These are phyloP conservation scores for Polypedilum pembai DNA, from an alignment of 1,140 invertebrate genomes.

Conservation along the genomic window DNA sequence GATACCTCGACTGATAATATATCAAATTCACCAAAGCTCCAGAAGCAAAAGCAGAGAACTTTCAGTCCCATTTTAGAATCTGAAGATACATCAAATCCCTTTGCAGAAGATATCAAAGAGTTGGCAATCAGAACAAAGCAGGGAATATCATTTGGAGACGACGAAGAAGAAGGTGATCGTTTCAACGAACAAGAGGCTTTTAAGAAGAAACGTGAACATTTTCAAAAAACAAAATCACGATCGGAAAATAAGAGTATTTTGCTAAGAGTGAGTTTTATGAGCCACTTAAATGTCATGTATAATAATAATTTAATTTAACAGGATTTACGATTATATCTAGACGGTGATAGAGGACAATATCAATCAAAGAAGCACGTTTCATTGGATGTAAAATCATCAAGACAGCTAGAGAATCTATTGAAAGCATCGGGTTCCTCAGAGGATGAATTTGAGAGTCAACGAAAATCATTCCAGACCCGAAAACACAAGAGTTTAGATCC, in stretches of 20 bases:
- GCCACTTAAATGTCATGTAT: not conserved
- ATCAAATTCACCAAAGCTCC: slow-evolving; percentile 34
- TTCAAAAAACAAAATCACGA: slow-evolving; percentile 42
- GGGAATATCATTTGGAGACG: slow-evolving; percentile 40
- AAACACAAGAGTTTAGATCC: slow-evolving; percentile 43
- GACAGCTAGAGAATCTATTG: slow-evolving; percentile 37
- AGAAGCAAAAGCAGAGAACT: slow-evolving; percentile 31
- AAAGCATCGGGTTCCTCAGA: slow-evolving; percentile 40
- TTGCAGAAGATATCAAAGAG: slow-evolving; percentile 30
- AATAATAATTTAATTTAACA: not conserved
- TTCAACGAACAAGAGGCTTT: slow-evolving; percentile 42
- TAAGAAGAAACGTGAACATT: slow-evolving; percentile 39
- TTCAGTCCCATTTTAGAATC: slow-evolving; percentile 32
- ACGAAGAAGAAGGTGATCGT: slow-evolving; percentile 32
- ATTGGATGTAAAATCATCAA: slow-evolving; percentile 40
- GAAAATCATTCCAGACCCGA: slow-evolving; percentile 41
- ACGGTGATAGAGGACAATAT: slow-evolving; percentile 40
- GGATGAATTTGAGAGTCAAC: slow-evolving; percentile 41
- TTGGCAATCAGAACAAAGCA: slow-evolving; percentile 33
- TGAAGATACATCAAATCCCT: slow-evolving; percentile 38
- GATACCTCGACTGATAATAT: slow-evolving; percentile 33
- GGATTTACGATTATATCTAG: slow-evolving; percentile 39
- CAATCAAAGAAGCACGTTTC: slow-evolving; percentile 44
- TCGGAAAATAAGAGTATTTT: slow-evolving; percentile 43
- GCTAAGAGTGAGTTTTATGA: slow-evolving; percentile 33